Conservation (phyloP, 37 sponge, comb jelly and placozoan species). For the Crambe crambe region DNA sequence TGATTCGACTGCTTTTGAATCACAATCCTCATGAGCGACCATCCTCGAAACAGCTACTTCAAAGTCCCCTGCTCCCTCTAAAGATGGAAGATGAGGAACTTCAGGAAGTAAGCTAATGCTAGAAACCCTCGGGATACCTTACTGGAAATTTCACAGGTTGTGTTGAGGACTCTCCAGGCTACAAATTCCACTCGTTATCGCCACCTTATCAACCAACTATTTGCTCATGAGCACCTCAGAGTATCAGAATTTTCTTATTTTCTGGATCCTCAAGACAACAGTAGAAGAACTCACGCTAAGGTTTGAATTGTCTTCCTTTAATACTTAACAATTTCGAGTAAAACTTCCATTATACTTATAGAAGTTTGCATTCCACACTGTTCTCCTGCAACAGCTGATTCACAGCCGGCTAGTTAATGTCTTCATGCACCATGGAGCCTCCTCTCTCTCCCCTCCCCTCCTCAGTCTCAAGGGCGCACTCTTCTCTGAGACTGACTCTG, state of each 20-base stretch:
- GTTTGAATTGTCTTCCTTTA: background rate
- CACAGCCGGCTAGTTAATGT: conserved; percentile 33
- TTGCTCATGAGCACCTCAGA: conserved; percentile 45
- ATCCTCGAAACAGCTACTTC: conserved; percentile 74
- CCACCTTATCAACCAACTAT: conserved; percentile 65
- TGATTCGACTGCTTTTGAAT: conserved; percentile 63
- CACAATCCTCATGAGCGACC: conserved; percentile 86
- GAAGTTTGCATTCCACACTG: conserved; percentile 24
- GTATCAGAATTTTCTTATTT: conserved; percentile 48
- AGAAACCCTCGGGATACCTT: background rate
- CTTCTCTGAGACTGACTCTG: conserved; percentile 2
- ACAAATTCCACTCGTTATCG: conserved; percentile 75
- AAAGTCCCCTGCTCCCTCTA: conserved; percentile 76
- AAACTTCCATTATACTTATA: no score
- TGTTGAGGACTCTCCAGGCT: conserved; percentile 58
- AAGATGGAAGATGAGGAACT: conserved; percentile 89
- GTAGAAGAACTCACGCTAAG: conserved; percentile 9
- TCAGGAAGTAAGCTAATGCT: conserved; percentile 51
- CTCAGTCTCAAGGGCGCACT: conserved; percentile 42
- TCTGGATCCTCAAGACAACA: conserved; percentile 47
- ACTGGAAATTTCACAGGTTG: conserved; percentile 35
- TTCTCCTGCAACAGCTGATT: conserved; percentile 52
- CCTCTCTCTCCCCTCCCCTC: conserved; percentile 51
- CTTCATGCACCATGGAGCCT: conserved; percentile 75
- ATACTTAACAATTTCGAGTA: no score